Percentiles rank a stretch among this genome's conserved stretches.
Evolutionary conservation across 1,140 invertebrate species (phyloP).

Genomic region (Littorina saxatilis): DNA sequence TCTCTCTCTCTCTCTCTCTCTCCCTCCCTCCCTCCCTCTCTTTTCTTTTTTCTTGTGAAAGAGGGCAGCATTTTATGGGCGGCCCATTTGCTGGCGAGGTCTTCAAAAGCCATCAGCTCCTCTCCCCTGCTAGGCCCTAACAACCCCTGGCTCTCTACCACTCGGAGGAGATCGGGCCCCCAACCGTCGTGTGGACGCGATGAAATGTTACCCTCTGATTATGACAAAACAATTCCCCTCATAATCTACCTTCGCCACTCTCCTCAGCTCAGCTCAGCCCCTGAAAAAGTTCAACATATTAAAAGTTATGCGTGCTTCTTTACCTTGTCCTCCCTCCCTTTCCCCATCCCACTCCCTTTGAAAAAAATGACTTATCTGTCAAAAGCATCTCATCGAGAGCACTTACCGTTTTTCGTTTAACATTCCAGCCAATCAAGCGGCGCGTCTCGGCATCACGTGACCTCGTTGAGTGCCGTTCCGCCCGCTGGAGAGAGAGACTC

Average conservation of each 20-base stretch:
- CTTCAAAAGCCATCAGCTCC: conserved; percentile 35
- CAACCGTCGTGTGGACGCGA: conserved; percentile 15
- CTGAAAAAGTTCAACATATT: too few species aligned
- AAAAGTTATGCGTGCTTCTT: too few species aligned
- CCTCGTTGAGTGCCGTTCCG: conserved; percentile 16
- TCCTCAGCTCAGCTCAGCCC: background rate
- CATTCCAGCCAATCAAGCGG: conserved; percentile 39
- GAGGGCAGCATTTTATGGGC: too few species aligned
- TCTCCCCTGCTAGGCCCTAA: conserved; percentile 23
- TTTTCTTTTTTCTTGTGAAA: too few species aligned
- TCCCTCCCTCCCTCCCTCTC: too few species aligned
- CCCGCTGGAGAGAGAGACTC: background rate
- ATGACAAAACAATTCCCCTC: conserved; percentile 46
- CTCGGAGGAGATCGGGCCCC: conserved; percentile 25
- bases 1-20: too few species aligned
- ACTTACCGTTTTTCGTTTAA: conserved; percentile 45
- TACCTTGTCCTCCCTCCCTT: background rate
- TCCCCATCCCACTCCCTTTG: conserved; percentile 23
- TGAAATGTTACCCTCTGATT: conserved; percentile 42
- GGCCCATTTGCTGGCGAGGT: background rate
- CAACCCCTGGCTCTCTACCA: conserved; percentile 17
- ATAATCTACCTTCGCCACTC: conserved; percentile 32
- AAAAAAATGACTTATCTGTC: conserved; percentile 41
- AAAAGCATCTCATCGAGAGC: conserved; percentile 26
- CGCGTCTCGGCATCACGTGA: conserved; percentile 32